Evolutionary conservation across 2,797 vertebrate genomes (phyloP), one percentile per base, ranked within the genome.

Genomic region (Tinamus major): DNA sequence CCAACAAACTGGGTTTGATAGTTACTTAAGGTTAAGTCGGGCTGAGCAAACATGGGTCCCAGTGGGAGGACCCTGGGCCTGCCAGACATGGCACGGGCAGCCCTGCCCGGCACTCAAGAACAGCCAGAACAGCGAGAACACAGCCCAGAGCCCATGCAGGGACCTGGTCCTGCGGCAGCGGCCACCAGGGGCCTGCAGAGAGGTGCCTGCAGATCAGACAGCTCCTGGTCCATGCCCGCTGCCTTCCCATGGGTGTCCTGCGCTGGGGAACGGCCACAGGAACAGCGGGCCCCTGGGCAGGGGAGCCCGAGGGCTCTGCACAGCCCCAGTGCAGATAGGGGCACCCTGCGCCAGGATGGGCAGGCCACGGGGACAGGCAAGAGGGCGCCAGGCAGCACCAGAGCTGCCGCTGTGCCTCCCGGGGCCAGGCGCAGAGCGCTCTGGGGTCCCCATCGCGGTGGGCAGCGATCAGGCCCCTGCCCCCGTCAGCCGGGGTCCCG

Each of bases 241-340:
- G 12, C 86, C 41, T 62, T 37, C 0, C 0, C 29, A 10, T 21
- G 20, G 31, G 41, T 12, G 15, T 49, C 48, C 53, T 27, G 42
- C 56, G 37, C 42, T 56, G 24, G 29, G 7, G 14, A 37, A 37
- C 24, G 10, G 61, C 70, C 33, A 33, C 27, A 10, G 13, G 18
- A 39, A 18, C 55, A n/a, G 55, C 55, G 4, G 55, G 31, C 1
- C 1, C 1, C 23, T 33, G 53, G 21, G 27, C 0, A 0, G 15
- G 35, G 29, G 20, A 29, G 29, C 20, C 15, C 2, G 39, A n/a
- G 41, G 61, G 24, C 27, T 20, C 5, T 10, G 55, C 51, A 0
- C 31, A 29, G 51, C 29, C 27, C 19, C 39, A 51, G 74, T 35
- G 12, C 29, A 4, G 13, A 17, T 1, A 14, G 23, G 9, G 5